A percentile compares a stretch with the other conserved stretches of the same genome.
Conservation (phyloP, 1,140 invertebrate species). For the Brachystomella parvula region DNA sequence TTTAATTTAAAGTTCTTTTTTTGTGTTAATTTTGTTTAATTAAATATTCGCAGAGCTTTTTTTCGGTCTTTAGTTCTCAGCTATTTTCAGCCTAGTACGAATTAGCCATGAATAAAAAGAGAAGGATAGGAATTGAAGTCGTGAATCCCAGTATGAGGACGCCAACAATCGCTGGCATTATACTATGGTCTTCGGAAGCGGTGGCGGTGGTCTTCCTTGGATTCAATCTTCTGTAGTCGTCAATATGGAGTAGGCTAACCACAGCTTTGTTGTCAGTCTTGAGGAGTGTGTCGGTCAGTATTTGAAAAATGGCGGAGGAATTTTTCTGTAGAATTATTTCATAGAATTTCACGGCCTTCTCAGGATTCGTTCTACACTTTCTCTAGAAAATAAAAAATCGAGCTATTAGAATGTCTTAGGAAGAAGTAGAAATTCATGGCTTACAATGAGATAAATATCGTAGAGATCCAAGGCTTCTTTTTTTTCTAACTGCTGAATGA, state of each 20-base stretch:
- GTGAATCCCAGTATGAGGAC: not conserved
- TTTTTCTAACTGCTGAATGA: too few species aligned
- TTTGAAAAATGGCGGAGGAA: not conserved
- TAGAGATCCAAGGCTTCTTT: not conserved
- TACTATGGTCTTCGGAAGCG: not conserved
- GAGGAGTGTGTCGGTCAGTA: not conserved
- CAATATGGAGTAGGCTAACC: not conserved
- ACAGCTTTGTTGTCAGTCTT: not conserved
- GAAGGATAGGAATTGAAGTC: not conserved
- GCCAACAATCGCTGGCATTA: not conserved
- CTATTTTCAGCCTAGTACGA: too few species aligned
- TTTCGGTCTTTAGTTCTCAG: too few species aligned
- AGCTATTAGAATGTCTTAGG: not conserved
- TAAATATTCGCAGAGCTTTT: too few species aligned
- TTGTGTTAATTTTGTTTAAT: too few species aligned
- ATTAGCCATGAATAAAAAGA: not conserved
- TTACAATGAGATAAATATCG: not conserved
- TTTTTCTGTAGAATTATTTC: not conserved
- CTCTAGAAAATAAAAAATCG: not conserved
- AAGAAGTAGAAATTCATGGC: not conserved
- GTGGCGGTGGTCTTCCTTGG: not conserved
- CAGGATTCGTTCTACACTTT: not conserved
- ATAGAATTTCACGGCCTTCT: not conserved
- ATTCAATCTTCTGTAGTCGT: not conserved
- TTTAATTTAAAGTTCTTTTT: too few species aligned